Base-by-base conservation (phyloP, 2,888 invertebrate genomes). In the Clostera curtula region DNA sequence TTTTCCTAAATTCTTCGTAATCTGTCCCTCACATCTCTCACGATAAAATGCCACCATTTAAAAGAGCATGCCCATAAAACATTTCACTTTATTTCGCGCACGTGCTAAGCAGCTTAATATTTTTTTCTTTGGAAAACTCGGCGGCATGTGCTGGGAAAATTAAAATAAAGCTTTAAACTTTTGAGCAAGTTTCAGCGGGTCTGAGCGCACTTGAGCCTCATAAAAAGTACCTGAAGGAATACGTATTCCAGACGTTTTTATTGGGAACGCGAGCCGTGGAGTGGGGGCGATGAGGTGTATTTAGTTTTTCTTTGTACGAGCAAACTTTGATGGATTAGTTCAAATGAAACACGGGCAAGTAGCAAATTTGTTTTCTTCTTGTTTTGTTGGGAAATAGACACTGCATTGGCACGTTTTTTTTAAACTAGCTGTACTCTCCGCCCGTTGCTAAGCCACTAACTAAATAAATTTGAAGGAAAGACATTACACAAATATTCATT, bases 141-240 rank as follows among this genome's bases (percentile, higher is more conserved):
- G 35, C 46, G 42, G 41, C 59, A 53, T 60, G 58, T 55, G 63
- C 61, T 54, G 60, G 58, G 66, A 70, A 79, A 80, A 82, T 82
- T 79, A 82, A 82, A 82, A 77, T 76, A 72, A 72, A 77, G 70
- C 70, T 69, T 69, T 58, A 66, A 76, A 75, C 64, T 77, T 67
- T 62, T 51, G 65, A 66, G 61, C 69, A 70, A 76, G 65, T 75
- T 75, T 72, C 66, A 71, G 62, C 66, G 58, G 67, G 67, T 64
- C 68, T 68, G 59, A 57, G 45, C 57, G 54, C 55, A 56, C 64
- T 63, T 36, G 53, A 56, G 51, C 36, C 50, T 60, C 65, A 56
- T 70, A 49, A 77, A 79, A 77, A 74, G 57, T 57, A 53, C 58
- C 56, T 49, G 64, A 65, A 60, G 59, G 56, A 49, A 58, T 56